Conservation (phyloP, 2,888 invertebrate species). For the Caenorhabditis sinica region DNA sequence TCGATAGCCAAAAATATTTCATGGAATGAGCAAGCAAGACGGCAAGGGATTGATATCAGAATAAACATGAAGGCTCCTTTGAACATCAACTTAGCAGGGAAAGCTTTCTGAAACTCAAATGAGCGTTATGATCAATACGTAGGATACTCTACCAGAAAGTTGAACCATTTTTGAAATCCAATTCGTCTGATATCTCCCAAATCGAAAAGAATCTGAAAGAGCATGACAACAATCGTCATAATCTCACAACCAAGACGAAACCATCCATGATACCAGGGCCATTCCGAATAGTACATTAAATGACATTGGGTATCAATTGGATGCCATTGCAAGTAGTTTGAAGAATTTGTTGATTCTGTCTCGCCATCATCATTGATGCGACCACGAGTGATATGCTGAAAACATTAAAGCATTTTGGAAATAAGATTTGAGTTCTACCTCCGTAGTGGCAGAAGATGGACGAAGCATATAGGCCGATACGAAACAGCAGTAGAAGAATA, state of each 20-base stretch:
- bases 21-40: conserved; percentile 84
- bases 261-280: conserved; percentile 68
- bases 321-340: conserved; percentile 53
- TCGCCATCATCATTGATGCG: conserved; percentile 61
- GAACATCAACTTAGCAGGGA: conserved; percentile 95
- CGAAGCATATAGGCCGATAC: conserved; percentile 92
- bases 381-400: conserved; percentile 61
- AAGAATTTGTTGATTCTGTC: conserved; percentile 46
- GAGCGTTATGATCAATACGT: too few species aligned
- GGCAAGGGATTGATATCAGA: conserved; percentile 90
- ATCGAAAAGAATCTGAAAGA: conserved; percentile 77
- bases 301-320: conserved; percentile 67
- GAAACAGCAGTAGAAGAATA: conserved; percentile 93
- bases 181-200: conserved; percentile 77
- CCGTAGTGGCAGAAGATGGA: conserved; percentile 84
- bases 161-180: conserved; percentile 86
- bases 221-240: conserved; percentile 72
- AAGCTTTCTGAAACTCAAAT: conserved; percentile 88
- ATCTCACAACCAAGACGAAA: conserved; percentile 77
- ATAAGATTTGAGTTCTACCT: conserved; percentile 41
- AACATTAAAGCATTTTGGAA: background rate
- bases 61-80: conserved; percentile 93
- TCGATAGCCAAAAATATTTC: conserved; percentile 70
- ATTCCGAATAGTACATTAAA: conserved; percentile 65
- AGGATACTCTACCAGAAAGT: conserved; percentile 86